phyloP scores from a whole-genome alignment of 2,888 invertebrate genomes.

The Drosophila histrio region DNA sequence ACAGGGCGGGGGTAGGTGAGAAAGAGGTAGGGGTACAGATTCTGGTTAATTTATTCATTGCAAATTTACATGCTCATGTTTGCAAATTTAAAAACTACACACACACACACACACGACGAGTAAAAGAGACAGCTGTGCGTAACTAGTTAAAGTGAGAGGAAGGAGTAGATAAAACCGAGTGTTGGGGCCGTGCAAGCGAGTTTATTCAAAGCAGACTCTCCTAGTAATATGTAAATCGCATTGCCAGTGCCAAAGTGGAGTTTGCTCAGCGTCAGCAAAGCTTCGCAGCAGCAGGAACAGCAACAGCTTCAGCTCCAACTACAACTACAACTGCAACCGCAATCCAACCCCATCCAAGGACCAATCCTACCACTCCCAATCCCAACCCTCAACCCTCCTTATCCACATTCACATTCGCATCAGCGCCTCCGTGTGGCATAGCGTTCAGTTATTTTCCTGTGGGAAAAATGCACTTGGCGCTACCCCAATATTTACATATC shows the following conservation, averaged over 20 bases:
- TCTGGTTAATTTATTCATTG: constrained; percentile 75
- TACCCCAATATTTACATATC: constrained; percentile 69
- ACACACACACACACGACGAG: background rate
- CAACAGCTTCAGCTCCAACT: constrained; percentile 21
- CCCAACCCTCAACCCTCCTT: background rate
- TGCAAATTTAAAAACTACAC: constrained; percentile 77
- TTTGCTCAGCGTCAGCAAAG: constrained; percentile 58
- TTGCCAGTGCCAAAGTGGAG: constrained; percentile 66
- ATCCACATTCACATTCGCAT: constrained; percentile 51
- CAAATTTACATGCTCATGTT: constrained; percentile 79
- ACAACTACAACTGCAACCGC: constrained; percentile 3
- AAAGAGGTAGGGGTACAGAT: constrained; percentile 16
- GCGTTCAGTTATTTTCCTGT: constrained; percentile 58
- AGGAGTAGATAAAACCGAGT: constrained; percentile 37
- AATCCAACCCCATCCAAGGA: background rate
- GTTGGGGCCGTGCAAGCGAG: constrained; percentile 45
- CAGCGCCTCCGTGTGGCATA: constrained; percentile 56
- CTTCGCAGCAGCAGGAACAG: constrained; percentile 21
- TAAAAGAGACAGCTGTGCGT: constrained; percentile 16
- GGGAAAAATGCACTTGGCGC: constrained; percentile 66
- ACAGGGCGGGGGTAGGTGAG: background rate
- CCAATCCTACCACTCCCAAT: background rate
- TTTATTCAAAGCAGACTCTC: constrained; percentile 78
- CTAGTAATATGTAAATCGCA: constrained; percentile 76
- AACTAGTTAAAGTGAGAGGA: constrained; percentile 15